phyloP scores from a whole-genome alignment of 2,888 invertebrate genomes.

The Drosophila fulvimacula region DNA sequence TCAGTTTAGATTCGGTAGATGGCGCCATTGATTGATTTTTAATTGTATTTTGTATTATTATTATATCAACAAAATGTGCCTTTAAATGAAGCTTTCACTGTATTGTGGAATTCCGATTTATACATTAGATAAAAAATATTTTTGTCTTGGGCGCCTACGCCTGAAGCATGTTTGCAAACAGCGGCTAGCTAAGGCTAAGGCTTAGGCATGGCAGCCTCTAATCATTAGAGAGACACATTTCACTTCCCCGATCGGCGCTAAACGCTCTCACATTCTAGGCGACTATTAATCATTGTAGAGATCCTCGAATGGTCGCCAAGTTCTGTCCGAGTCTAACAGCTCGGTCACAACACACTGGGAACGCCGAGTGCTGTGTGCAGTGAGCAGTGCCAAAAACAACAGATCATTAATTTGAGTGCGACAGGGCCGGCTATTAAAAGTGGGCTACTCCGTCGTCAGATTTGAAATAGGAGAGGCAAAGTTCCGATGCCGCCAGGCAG shows the following conservation, averaged over 20 bases:
- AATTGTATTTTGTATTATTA: too few species aligned
- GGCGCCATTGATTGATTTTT: too few species aligned
- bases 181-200: too few species aligned
- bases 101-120: too few species aligned
- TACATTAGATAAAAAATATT: too few species aligned
- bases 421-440: conserved; percentile 2
- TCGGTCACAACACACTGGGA: conserved; percentile 43
- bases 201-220: background rate
- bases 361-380: background rate
- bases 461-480: conserved; percentile 71
- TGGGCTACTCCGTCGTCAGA: conserved; percentile 34
- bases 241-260: background rate
- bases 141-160: too few species aligned
- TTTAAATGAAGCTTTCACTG: too few species aligned
- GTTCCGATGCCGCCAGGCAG: conserved; percentile 65
- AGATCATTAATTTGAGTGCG: conserved; percentile 57
- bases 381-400: conserved; percentile 32
- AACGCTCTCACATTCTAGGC: background rate
- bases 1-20: too few species aligned
- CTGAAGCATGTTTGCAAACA: too few species aligned
- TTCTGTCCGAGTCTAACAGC: conserved; percentile 1
- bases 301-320: conserved; percentile 33
- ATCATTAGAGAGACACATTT: conserved; percentile 2
- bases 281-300: conserved; percentile 35
- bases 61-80: too few species aligned